Conservation (phyloP, 2,797 vertebrate genomes). For the Halcyon badia region DNA sequence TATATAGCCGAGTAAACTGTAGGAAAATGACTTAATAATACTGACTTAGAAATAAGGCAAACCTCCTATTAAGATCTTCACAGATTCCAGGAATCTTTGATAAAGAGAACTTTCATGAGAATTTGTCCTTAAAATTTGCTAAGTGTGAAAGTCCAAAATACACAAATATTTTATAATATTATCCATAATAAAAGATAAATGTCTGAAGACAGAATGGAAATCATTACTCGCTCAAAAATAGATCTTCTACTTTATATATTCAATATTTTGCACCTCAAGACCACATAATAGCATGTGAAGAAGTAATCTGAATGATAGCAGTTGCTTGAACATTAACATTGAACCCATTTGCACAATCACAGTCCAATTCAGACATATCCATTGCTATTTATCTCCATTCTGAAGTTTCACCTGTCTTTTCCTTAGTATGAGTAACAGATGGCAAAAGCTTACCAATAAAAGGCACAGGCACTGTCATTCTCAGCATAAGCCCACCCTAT, state of each 20-base stretch:
- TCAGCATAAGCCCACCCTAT: constrained; percentile 64
- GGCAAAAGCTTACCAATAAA: constrained; percentile 78
- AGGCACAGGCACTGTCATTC: constrained; percentile 69
- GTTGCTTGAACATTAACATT: constrained; percentile 56
- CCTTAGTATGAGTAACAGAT: constrained; percentile 79
- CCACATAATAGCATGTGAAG: neutral
- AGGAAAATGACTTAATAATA: neutral
- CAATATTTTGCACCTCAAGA: constrained; percentile 16
- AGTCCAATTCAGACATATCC: constrained; percentile 56
- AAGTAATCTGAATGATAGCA: constrained; percentile 42
- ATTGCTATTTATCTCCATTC: constrained; percentile 71
- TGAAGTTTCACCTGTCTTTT: constrained; percentile 76
- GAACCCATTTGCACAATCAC: constrained; percentile 73
- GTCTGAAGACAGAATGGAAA: neutral
- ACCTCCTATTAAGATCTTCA: neutral
- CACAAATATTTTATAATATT: neutral
- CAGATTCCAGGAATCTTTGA: neutral
- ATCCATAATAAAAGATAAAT: neutral
- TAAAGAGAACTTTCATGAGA: neutral
- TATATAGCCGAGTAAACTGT: neutral
- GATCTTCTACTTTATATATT: neutral
- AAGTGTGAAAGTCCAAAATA: neutral
- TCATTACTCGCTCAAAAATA: neutral
- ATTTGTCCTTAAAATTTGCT: neutral
- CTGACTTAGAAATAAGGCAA: neutral